phyloP scores from a whole-genome alignment of 2,797 vertebrate genomes.

The Gymnodraco acuticeps region DNA sequence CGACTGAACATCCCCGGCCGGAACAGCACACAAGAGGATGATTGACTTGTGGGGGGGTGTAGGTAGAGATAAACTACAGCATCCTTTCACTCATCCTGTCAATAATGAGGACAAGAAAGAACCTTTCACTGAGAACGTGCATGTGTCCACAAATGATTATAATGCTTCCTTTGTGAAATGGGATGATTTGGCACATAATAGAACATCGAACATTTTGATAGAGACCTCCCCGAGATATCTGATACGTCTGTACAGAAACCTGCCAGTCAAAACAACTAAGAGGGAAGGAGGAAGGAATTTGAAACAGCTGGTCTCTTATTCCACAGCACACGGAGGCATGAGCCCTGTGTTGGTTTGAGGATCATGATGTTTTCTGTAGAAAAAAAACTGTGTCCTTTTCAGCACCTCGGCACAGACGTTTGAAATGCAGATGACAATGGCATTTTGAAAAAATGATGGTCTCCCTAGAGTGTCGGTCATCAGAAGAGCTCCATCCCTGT shows the following conservation, averaged over 20 bases:
- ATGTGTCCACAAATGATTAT: conserved; percentile 66
- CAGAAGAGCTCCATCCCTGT: conserved; percentile 36
- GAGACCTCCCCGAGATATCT: conserved; percentile 54
- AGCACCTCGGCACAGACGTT: conserved; percentile 33
- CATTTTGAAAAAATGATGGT: conserved; percentile 17
- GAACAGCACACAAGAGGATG: conserved; percentile 67
- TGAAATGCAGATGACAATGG: conserved; percentile 61
- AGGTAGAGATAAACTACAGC: conserved; percentile 71
- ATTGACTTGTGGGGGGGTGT: conserved; percentile 66
- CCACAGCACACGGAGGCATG: conserved; percentile 19
- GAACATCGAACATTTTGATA: conserved; percentile 61
- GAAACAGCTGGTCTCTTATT: conserved; percentile 55
- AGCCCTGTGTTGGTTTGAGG: conserved; percentile 19
- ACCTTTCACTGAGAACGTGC: conserved; percentile 51
- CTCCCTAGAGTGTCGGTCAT: conserved; percentile 39
- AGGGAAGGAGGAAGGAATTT: conserved; percentile 55
- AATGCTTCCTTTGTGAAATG: conserved; percentile 59
- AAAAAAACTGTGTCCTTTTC: conserved; percentile 50
- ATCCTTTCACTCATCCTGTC: conserved; percentile 73
- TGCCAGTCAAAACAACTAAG: conserved; percentile 67
- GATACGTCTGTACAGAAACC: conserved; percentile 65
- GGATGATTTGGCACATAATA: conserved; percentile 67
- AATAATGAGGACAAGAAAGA: conserved; percentile 63
- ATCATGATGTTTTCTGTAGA: conserved; percentile 35
- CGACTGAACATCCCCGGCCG: conserved; percentile 11